Conservation (phyloP, 2,888 invertebrate genomes). For the Tenthredo livida region DNA sequence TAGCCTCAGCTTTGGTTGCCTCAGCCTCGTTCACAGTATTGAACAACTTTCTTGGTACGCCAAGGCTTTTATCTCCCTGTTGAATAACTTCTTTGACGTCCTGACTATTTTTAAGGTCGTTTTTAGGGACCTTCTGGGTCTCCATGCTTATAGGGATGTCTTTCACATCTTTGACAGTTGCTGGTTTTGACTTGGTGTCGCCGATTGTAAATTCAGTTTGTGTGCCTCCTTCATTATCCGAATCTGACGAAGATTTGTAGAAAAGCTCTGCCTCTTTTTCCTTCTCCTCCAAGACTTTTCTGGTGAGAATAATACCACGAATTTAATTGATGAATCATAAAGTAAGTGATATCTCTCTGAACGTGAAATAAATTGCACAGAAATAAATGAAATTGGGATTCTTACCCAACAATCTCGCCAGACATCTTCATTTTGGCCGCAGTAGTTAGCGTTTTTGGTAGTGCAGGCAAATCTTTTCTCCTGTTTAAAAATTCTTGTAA, state of each 20-base stretch:
- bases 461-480: slow-evolving; percentile 71
- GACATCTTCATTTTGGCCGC: slow-evolving; percentile 84
- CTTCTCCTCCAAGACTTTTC: slow-evolving; percentile 85
- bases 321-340: not conserved
- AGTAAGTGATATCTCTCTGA: not conserved
- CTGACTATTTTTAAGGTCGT: slow-evolving; percentile 59
- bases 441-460: slow-evolving; percentile 75
- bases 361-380: slow-evolving; percentile 26
- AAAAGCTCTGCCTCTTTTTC: slow-evolving; percentile 88
- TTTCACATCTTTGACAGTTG: not conserved
- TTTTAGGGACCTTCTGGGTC: slow-evolving; percentile 56
- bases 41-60: slow-evolving; percentile 61
- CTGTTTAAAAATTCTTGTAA: slow-evolving; percentile 88
- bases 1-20: slow-evolving; percentile 74
- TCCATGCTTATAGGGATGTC: slow-evolving; percentile 54
- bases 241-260: slow-evolving; percentile 87
- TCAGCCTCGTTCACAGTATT: slow-evolving; percentile 77
- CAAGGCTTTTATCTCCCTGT: slow-evolving; percentile 59
- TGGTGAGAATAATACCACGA: slow-evolving; percentile 67
- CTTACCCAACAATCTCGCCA: slow-evolving; percentile 77
- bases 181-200: not conserved
- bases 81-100: slow-evolving; percentile 61
- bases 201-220: not conserved
- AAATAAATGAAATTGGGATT: slow-evolving; percentile 26
- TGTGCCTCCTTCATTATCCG: slow-evolving; percentile 73